Evolutionary conservation across 2,888 invertebrate species (phyloP), one percentile per base, ranked within the genome.

Genomic region (Mythimna impura): DNA sequence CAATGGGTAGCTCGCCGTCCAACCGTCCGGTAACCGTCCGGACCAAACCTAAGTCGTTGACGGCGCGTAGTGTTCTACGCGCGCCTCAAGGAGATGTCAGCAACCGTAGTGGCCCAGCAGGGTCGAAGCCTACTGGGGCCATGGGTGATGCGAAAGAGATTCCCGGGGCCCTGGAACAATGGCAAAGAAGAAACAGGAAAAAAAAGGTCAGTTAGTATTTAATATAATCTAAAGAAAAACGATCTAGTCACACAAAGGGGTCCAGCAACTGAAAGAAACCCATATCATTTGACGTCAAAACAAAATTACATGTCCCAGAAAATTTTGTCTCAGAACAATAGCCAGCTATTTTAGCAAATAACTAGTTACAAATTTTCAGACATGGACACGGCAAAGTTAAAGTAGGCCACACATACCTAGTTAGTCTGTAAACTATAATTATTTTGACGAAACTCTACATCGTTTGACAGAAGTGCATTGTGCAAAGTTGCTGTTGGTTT

Each of bases 391-490:
- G 25, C 6, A 22, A 30, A 55, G 66, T 40, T 36, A 57, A 81
- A 75, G 69, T 66, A 73, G 71, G 75, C 52, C 85, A 78, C 63
- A 78, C 68, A 78, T 71, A 65, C 36, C 30, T 54, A 55, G 65
- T 66, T 73, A 22, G 36, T 61, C 20, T 30, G 55, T 36, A 60
- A 66, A 68, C 72, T 73, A 47, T 77, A 69, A 85, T 85, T 85
- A 82, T 71, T 80, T 82, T 75, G 71, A 78, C 71, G 80, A 76
- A 82, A 80, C 75, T 50, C 66, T 58, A 47, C 55, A 72, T 43
- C 55, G 71, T 67, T 70, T 72, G 67, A 78, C 68, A 73, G 60
- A 61, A 74, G 36, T 65, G 61, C 74, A 80, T 85, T 84, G 83
- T 85, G 78, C 61, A 83, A 84, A 74, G 14, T 61, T 43, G 55